Evolutionary conservation across 2,113 vertebrate species (phyloP), one percentile per base, ranked within the genome.

Genomic region (Ceyx melanurus): DNA sequence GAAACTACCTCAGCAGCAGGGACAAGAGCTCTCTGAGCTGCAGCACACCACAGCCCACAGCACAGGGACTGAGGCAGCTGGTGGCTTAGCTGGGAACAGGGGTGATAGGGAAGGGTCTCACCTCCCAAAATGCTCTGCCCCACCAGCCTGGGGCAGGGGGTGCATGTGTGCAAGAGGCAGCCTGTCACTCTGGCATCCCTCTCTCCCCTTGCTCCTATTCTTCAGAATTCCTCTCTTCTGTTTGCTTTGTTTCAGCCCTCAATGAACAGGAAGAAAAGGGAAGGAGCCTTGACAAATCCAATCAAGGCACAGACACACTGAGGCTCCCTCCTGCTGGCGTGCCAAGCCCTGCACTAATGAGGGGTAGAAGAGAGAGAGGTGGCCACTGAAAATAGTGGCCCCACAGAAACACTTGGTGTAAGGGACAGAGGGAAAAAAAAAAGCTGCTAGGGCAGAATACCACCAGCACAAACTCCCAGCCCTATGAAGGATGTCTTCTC

Each of bases 201-300:
- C 73, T 91, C 75, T 94, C 75, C 90, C 78, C 75, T 86, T 14
- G 3, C n/a, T 93, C 76, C 81, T 88, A 80, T 95, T 97, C 88
- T 97, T 83, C 88, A 68, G 83, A 76, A 90, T 93, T 96, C 94
- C 92, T 93, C 93, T 93, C 91, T 88, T 93, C 93, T 93, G 84
- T 95, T 95, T 88, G 68, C 95, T 97, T 97, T 97, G 95, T 97
- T 97, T 94, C 89, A 94, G 92, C 85, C 86, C 82, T 97, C 96
- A 97, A 96, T 96, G 94, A 93, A 92, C 92, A 96, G 97, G 96
- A 95, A 95, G 94, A 95, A 95, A 95, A 92, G 91, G 26, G 48
- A 96, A 95, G 89, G 95, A 95, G 94, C 88, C 95, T 94, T 97
- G 97, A 97, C 97, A 97, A 97, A 97, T 97, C 97, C 91, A 31